Percentiles rank a stretch among this genome's conserved stretches.
Conservation (phyloP, 2,797 vertebrate genomes). For the Hirundo rustica region DNA sequence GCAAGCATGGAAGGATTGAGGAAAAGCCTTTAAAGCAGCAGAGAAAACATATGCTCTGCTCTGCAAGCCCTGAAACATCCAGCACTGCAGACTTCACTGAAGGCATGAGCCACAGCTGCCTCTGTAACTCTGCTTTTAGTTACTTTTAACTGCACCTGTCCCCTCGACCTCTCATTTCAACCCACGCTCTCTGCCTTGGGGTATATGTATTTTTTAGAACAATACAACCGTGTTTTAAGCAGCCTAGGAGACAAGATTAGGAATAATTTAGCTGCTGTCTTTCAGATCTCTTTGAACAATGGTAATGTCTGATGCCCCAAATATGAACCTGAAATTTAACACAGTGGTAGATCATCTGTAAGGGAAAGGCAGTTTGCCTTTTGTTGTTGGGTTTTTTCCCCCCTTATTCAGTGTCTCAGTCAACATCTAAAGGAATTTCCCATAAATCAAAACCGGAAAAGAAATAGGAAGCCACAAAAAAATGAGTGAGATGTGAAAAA, state of each 20-base stretch:
- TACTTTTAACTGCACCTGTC: background rate
- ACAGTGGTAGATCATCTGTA: background rate
- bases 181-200: background rate
- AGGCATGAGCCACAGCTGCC: background rate
- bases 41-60: background rate
- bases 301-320: background rate
- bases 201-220: background rate
- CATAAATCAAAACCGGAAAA: background rate
- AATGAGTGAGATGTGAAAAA: background rate
- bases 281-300: background rate
- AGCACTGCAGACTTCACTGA: background rate
- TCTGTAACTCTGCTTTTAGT: background rate
- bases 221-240: background rate
- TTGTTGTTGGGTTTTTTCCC: background rate
- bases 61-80: background rate
- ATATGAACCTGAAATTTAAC: background rate
- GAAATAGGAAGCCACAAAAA: background rate
- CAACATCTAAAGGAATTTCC: background rate
- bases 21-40: background rate
- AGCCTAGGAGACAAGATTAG: background rate
- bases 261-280: background rate
- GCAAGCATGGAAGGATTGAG: background rate
- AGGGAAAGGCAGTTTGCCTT: background rate
- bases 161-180: background rate
- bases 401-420: background rate